These are phyloP conservation scores for Aradophagus sp. DNA, from an alignment of 1,140 invertebrate genomes.

Conservation along the genomic window DNA sequence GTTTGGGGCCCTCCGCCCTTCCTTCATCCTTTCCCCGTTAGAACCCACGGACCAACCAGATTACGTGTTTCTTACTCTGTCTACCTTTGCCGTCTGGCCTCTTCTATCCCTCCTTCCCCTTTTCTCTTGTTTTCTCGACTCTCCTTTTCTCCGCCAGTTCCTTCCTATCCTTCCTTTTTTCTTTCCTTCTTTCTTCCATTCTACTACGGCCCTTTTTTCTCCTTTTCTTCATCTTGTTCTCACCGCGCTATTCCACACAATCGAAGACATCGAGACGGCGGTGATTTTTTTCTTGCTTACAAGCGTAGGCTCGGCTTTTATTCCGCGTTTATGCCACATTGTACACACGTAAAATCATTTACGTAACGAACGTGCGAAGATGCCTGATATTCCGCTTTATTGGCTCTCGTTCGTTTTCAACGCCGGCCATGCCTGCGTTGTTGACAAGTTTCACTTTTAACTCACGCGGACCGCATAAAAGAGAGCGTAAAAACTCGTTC, in stretches of 20 bases:
- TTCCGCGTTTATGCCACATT: constrained; percentile 19
- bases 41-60: constrained; percentile 68
- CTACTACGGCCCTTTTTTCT: too few species aligned
- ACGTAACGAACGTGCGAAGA: constrained; percentile 41
- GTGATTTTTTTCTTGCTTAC: constrained; percentile 44
- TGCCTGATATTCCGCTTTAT: constrained; percentile 18
- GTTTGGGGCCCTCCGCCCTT: constrained; percentile 67
- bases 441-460: constrained; percentile 32
- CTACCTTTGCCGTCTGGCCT: neutral
- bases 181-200: constrained; percentile 31
- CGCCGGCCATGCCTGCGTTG: constrained; percentile 21
- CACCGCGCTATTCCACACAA: constrained; percentile 68
- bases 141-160: constrained; percentile 38
- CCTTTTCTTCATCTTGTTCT: constrained; percentile 61
- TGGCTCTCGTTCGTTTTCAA: constrained; percentile 39
- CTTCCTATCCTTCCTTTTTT: constrained; percentile 36
- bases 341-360: constrained; percentile 43
- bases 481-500: constrained; percentile 41
- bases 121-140: constrained; percentile 50
- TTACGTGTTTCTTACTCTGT: constrained; percentile 58
- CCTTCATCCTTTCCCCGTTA: constrained; percentile 69
- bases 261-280: constrained; percentile 59
- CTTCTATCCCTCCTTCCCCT: constrained; percentile 26
- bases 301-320: constrained; percentile 44
- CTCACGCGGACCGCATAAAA: constrained; percentile 24